Base-by-base conservation (phyloP, 30 jellyfish, hydroid and myxozoan species). In the Mastigias papua region DNA sequence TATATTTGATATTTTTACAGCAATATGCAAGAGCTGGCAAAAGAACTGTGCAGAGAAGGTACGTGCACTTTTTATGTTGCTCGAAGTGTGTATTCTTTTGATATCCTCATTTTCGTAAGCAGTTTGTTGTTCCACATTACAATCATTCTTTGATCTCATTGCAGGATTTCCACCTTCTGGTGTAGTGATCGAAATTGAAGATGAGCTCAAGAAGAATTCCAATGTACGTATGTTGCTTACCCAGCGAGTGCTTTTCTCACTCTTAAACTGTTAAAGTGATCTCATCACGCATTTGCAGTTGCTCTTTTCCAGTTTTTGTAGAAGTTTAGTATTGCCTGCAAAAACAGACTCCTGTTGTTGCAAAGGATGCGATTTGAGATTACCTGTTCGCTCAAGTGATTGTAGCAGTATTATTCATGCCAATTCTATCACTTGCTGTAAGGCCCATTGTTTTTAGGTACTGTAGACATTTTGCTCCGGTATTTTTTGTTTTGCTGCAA, bases 81-180 rank as follows among this genome's bases (percentile, higher is more conserved):
- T 19, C 57, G 80, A 9, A 15, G 13, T 19, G n/a, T 78, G 23
- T 23, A 21, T 10, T 37, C 7, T 48, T 46, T 37, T 46, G 3
- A 46, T 46, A 6, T 46, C 60, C 60, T 54, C 17, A 21, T 21
- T 54, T 6, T 11, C 17, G 67, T 54, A 5, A 54, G 3, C 25
- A 25, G 27, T 54, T 54, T 16, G 25, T 54, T 54, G 23, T 7
- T 16, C 67, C 9, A 54, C 7, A 42, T 42, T 4, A 42, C 7
- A 42, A 4, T 42, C 54, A 4, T 4, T 42, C 13, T 4, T 42
- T 42, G 54, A 15, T 15, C 54, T 54, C 17, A 19, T 54, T 19
- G 9, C 67, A 75, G 93, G 93, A 28, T 48, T 76, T n/a, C 93
- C 96, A 57, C 98, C 98, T 22, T 32, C 84, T 54, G 96, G 96